These are phyloP conservation scores for Coecobrya sp. DNA, from an alignment of 2,888 invertebrate species.

Conservation along the genomic window DNA sequence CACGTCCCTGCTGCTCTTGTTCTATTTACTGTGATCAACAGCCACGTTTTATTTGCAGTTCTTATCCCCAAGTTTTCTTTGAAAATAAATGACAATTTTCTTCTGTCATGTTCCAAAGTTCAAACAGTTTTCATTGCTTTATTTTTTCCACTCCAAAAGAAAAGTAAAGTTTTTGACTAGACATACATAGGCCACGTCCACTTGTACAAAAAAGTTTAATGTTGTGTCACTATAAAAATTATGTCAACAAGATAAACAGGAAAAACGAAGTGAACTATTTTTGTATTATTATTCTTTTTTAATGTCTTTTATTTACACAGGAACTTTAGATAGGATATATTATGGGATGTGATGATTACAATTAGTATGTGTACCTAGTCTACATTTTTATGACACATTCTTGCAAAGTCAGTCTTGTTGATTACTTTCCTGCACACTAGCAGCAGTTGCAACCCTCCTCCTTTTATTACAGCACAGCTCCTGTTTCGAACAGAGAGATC, in stretches of 20 bases:
- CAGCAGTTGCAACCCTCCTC: not conserved
- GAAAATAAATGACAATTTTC: not conserved
- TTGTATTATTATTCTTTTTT: not conserved
- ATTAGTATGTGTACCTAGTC: not conserved
- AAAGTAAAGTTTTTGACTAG: not conserved
- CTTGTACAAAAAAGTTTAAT: not conserved
- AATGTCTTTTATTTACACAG: constrained; percentile 19
- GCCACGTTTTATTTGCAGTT: not conserved
- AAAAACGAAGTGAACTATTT: not conserved
- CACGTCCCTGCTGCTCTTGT: not conserved
- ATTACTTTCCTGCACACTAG: not conserved
- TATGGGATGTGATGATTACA: not conserved
- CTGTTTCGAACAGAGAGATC: constrained; percentile 56
- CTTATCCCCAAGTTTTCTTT: not conserved
- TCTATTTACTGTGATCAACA: not conserved
- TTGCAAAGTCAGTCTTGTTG: constrained; percentile 20
- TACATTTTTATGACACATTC: constrained; percentile 11
- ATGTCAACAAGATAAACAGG: constrained; percentile 22
- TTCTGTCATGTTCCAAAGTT: not conserved
- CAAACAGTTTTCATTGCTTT: not conserved
- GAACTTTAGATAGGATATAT: constrained; percentile 27
- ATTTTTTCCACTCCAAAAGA: not conserved
- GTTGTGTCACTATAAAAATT: not conserved
- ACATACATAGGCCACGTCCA: not conserved
- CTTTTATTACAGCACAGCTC: not conserved